These are phyloP conservation scores for Ypsolopha scabrella DNA, from an alignment of 2,888 invertebrate species.

Conservation along the genomic window DNA sequence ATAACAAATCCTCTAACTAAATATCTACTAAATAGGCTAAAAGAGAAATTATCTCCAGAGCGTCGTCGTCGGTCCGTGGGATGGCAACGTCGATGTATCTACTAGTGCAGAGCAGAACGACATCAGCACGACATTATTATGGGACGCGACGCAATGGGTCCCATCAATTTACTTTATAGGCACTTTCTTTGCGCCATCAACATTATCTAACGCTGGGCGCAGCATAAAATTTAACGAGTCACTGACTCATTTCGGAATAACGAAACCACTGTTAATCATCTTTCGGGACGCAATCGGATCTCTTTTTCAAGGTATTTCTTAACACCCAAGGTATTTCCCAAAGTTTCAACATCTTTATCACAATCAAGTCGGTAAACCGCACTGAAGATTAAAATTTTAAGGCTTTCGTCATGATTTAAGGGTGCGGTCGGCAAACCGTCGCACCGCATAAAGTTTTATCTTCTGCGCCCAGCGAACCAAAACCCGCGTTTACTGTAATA, in stretches of 20 bases:
- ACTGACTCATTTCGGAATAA: constrained; percentile 45
- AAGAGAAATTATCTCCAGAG: too few species aligned
- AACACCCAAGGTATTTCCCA: too few species aligned
- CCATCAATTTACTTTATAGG: constrained; percentile 63
- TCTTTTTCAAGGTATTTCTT: not conserved
- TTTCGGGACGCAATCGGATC: not conserved
- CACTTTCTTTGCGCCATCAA: constrained; percentile 49
- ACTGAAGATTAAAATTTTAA: constrained; percentile 10
- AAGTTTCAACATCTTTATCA: not conserved
- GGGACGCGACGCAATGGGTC: constrained; percentile 14
- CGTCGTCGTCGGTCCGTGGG: too few species aligned
- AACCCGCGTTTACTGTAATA: constrained; percentile 13
- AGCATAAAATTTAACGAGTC: constrained; percentile 59
- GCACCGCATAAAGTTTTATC: constrained; percentile 48
- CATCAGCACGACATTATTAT: constrained; percentile 20
- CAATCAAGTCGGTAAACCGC: constrained; percentile 6
- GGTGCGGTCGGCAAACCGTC: constrained; percentile 10
- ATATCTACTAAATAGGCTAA: too few species aligned
- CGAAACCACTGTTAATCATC: constrained; percentile 40
- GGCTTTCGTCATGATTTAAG: constrained; percentile 2
- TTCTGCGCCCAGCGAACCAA: constrained; percentile 30
- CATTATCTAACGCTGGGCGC: constrained; percentile 51
- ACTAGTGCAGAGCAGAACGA: constrained; percentile 8
- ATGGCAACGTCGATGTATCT: too few species aligned
- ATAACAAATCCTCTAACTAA: too few species aligned